Conservation (phyloP, 2,888 invertebrate species). For the Diplazon laetatorius region DNA sequence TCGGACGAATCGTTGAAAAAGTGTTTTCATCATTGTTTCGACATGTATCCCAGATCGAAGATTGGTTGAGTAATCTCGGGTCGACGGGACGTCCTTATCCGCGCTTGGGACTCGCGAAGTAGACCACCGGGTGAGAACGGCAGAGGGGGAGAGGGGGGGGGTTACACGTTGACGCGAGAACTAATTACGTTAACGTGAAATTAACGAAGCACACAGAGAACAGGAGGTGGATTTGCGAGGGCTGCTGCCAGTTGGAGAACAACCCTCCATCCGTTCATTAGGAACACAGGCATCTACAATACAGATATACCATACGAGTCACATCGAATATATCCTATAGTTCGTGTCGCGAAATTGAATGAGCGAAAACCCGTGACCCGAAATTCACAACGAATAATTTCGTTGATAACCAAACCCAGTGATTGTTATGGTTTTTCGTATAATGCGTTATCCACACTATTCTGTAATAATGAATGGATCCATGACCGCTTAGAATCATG, state of each 20-base stretch:
- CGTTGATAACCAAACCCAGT: background rate
- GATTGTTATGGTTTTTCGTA: background rate
- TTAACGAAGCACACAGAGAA: conserved; percentile 56
- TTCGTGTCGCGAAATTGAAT: conserved; percentile 13
- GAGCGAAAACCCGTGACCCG: conserved; percentile 1
- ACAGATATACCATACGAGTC: conserved; percentile 3
- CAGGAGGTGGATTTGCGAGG: conserved; percentile 51
- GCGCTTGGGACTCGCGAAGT: background rate
- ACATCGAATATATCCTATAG: conserved; percentile 13
- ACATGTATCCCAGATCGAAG: background rate
- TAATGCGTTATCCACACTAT: background rate
- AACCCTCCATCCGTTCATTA: conserved; percentile 57
- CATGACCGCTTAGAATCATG: background rate
- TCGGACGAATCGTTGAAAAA: background rate
- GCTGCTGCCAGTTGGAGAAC: conserved; percentile 50
- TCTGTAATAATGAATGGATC: background rate
- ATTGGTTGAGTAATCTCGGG: background rate
- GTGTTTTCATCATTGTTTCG: background rate
- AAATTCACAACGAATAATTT: conserved; percentile 32
- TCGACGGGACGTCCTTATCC: background rate
- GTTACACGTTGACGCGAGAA: conserved; percentile 43
- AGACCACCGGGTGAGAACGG: conserved; percentile 41
- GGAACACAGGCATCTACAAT: conserved; percentile 23
- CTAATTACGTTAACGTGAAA: conserved; percentile 60
- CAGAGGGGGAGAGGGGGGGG: no score